phyloP scores from a whole-genome alignment of 2,797 vertebrate genomes.

The Aplochiton taeniatus region DNA sequence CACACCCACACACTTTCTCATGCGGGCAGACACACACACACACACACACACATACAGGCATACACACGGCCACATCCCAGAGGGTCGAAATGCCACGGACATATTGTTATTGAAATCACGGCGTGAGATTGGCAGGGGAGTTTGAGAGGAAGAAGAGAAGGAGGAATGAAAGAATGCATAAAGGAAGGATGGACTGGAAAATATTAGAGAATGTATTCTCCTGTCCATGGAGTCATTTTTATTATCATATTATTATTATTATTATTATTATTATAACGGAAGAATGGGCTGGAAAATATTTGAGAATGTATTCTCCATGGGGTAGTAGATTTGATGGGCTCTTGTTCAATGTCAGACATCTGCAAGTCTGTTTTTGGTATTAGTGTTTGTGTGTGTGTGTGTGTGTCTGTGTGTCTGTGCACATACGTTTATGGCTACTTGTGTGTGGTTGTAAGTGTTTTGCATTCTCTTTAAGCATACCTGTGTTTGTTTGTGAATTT shows the following conservation, averaged over 20 bases:
- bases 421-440: too few species aligned
- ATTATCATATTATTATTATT: too few species aligned
- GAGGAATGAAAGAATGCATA: slow-evolving; percentile 4
- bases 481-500: too few species aligned
- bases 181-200: slow-evolving; percentile 18
- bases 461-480: too few species aligned
- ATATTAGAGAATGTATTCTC: slow-evolving; percentile 20
- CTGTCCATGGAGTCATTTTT: too few species aligned
- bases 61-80: slow-evolving; percentile 29
- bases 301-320: slow-evolving; percentile 21
- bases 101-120: too few species aligned
- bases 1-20: slow-evolving; percentile 20
- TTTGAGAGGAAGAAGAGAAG: neutral
- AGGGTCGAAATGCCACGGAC: neutral
- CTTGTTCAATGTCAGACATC: slow-evolving; percentile 20
- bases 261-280: too few species aligned
- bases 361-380: neutral
- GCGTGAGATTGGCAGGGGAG: neutral
- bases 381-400: neutral
- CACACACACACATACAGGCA: neutral
- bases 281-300: too few species aligned
- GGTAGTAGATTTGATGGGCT: slow-evolving; percentile 25
- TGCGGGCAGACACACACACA: slow-evolving; percentile 4
- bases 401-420: too few species aligned
- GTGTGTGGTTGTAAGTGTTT: neutral